Conservation (phyloP, 2,113 vertebrate species). For the Heterotilapia buettikoferi region DNA sequence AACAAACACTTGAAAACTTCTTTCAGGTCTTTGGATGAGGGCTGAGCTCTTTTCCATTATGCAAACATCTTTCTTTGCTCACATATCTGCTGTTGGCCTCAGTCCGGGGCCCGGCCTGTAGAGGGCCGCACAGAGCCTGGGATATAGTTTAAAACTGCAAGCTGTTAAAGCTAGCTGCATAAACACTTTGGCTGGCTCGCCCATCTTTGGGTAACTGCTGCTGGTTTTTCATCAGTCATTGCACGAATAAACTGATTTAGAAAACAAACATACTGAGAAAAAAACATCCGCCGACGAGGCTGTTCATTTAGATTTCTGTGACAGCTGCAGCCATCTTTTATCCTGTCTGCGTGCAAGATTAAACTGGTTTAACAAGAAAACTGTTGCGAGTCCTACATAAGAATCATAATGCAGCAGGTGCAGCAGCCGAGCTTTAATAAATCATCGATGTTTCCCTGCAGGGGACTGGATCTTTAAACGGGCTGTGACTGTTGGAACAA, state of each 20-base stretch:
- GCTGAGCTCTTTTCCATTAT: background rate
- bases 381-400: background rate
- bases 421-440: rapidly evolving
- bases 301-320: rapidly evolving
- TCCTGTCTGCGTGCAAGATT: background rate
- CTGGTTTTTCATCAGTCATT: background rate
- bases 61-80: background rate
- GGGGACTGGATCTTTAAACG: background rate
- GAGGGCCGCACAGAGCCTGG: background rate
- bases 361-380: background rate
- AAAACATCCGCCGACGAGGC: background rate
- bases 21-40: background rate
- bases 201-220: background rate
- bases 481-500: background rate
- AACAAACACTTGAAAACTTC: background rate
- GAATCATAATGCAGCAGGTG: background rate
- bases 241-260: rapidly evolving
- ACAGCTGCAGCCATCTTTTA: background rate
- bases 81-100: background rate
- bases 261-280: background rate
- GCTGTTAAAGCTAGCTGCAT: background rate
- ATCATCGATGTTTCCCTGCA: background rate
- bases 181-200: background rate
- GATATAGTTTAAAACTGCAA: background rate
- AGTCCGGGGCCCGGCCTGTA: rapidly evolving